Base-by-base conservation (phyloP, 2,113 vertebrate species). In the Oplegnathus fasciatus region DNA sequence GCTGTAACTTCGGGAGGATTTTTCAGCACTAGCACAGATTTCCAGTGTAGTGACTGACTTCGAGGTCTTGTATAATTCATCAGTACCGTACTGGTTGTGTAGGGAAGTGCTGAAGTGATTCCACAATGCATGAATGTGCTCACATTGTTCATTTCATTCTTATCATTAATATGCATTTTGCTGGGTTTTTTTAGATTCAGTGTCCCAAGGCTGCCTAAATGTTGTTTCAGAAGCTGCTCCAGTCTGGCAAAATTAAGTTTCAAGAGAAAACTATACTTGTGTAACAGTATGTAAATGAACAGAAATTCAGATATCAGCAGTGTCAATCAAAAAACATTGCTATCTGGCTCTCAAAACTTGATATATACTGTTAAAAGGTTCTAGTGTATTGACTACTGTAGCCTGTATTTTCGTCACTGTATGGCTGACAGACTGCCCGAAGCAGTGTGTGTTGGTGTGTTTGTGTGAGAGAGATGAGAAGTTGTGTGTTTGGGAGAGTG, bases 131-230 rank as follows among this genome's bases (percentile, higher is more conserved):
- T 55, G 18, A 81, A 48, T 70, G 46, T 74, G 68, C 55, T 83
- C 52, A 46, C 42, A 78, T 78, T 86, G 55, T 75, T 85, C 71
- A n/a, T 78, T 65, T 79, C 50, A 62, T 70, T 78, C 48, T 61
- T 50, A 52, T 86, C 37, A 89, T 82, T 86, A 80, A 64, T 75
- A 85, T 75, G 60, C 54, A 86, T 85, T 83, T 78, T 82, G 26
- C 24, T 44, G 28, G 44, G 4, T 46, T 28, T 68, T 68, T 40
- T 20, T 55, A 28, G 18, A 52, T 54, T 55, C 30, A 46, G 66
- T 67, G 44, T 84, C 81, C 28, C 52, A 54, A 52, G 44, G 74
- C 71, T 67, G 50, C 3, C 62, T 58, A 69, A 71, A 79, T 82
- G 64, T 71, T 85, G 58, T 73, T 78, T 68, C 48, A 61, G 61